Conservation (phyloP, 1,140 invertebrate species). For the Drosophila fuyamai region DNA sequence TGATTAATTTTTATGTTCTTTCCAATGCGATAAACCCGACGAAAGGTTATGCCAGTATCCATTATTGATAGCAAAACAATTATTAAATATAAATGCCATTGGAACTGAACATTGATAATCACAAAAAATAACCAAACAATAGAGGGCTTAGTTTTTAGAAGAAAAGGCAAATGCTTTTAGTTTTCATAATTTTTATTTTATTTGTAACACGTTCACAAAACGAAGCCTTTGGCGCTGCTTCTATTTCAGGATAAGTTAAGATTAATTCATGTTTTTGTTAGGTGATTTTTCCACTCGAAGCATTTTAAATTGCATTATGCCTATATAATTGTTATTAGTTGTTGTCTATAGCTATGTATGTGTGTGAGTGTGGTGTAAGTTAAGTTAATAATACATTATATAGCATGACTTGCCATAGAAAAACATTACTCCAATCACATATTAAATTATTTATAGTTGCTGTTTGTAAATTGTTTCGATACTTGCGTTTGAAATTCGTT, state of each 20-base stretch:
- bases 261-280: slow-evolving; percentile 31
- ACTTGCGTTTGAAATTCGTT: slow-evolving; percentile 41
- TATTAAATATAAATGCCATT: slow-evolving; percentile 1
- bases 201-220: slow-evolving; percentile 78
- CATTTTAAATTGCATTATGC: slow-evolving; percentile 37
- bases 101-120: not conserved
- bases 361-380: slow-evolving; percentile 29
- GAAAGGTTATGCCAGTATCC: not conserved
- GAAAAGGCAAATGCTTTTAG: not conserved
- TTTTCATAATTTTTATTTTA: slow-evolving; percentile 67
- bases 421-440: slow-evolving; percentile 34
- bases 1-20: slow-evolving; percentile 35
- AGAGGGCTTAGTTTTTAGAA: too few species aligned
- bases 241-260: slow-evolving; percentile 48
- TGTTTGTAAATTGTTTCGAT: slow-evolving; percentile 35
- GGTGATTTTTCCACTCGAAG: slow-evolving; percentile 40
- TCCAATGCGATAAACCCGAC: not conserved
- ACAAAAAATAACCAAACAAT: not conserved
- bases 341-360: slow-evolving; percentile 28
- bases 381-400: slow-evolving; percentile 51
- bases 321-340: slow-evolving; percentile 43
- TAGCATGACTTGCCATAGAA: slow-evolving; percentile 43
- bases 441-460: slow-evolving; percentile 36
- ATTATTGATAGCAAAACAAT: not conserved
- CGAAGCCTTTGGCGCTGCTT: slow-evolving; percentile 79